Evolutionary conservation across 2,113 vertebrate genomes (phyloP), one percentile per base, ranked within the genome.

Genomic region (Vimba vimba): DNA sequence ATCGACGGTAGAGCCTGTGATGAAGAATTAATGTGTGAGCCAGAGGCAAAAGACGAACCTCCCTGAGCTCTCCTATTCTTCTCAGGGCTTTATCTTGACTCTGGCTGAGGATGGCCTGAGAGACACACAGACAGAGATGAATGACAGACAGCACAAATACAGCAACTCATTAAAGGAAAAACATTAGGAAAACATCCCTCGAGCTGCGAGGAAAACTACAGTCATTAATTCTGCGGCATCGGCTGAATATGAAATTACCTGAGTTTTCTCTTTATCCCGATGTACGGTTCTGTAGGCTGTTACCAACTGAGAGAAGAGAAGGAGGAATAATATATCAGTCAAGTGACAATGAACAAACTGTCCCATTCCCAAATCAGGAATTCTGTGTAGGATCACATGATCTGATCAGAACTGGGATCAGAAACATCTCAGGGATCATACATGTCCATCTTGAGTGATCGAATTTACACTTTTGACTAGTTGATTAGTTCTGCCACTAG

Each of bases 1-100:
- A 80, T 43, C 19, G n/a, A 25, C 21, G 6, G 30, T 45, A 25
- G 33, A 55, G 60, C 59, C 60, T 39, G 11, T 21, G 15, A 45
- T 62, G 52, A 66, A 47, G 23, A 36, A 50, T 69, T 4, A 33
- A 17, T 19, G 33, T 17, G 7, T 23, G 50, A 17, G 19, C 21
- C 47, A 74, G 55, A 57, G 55, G 55, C 19, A 39, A 27, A n/a
- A 10, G 17, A 77, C 19, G 47, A 92, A 98, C 97, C 96, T 99
- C 97, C 91, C 97, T 94, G 55, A 99, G 94, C 88, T 99, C 98
- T 85, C 95, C 97, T 92, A 98, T 97, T 94, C 97, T 96, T 64
- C 97, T 96, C 83, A 99, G 95, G 77, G 98, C 91, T 96, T 99
- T 99, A 92, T 99, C 97, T 91, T 99, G 98, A 94, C 96, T 97